Percentiles rank a stretch among this genome's conserved stretches.
Conservation (phyloP, 1,140 invertebrate species). For the Panagrolaimus sp. region DNA sequence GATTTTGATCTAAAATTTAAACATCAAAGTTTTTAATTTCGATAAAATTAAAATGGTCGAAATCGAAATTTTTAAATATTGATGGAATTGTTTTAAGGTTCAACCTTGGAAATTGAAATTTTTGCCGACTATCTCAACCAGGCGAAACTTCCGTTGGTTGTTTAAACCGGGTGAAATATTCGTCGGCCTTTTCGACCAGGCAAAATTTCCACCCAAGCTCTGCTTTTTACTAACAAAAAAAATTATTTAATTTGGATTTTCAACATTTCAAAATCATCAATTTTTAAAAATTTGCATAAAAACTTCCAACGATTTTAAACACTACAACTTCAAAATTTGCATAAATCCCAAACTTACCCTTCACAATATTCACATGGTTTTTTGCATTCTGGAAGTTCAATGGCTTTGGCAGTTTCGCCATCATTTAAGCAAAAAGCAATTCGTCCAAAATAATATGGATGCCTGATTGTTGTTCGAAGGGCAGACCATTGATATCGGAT, state of each 20-base stretch:
- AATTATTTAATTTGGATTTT: no score
- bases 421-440: conserved; percentile 49
- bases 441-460: conserved; percentile 53
- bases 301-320: conserved; percentile 16
- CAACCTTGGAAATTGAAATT: no score
- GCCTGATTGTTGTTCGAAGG: conserved; percentile 53
- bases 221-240: no score
- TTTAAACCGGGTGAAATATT: no score
- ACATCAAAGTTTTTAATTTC: neutral
- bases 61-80: neutral
- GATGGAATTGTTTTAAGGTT: no score
- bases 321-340: conserved; percentile 20
- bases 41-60: neutral
- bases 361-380: conserved; percentile 47
- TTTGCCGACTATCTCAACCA: no score
- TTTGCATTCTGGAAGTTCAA: conserved; percentile 46
- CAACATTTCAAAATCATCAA: no score
- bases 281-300: neutral
- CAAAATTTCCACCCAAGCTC: no score
- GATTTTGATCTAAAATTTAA: conserved; percentile 6
- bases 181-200: no score
- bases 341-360: conserved; percentile 29
- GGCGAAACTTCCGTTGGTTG: no score
- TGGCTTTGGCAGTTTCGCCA: conserved; percentile 25
- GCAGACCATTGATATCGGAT: conserved; percentile 73